Evolutionary conservation across 2,888 invertebrate genomes (phyloP), one percentile per base, ranked within the genome.

Genomic region (Pterobdella sp.): DNA sequence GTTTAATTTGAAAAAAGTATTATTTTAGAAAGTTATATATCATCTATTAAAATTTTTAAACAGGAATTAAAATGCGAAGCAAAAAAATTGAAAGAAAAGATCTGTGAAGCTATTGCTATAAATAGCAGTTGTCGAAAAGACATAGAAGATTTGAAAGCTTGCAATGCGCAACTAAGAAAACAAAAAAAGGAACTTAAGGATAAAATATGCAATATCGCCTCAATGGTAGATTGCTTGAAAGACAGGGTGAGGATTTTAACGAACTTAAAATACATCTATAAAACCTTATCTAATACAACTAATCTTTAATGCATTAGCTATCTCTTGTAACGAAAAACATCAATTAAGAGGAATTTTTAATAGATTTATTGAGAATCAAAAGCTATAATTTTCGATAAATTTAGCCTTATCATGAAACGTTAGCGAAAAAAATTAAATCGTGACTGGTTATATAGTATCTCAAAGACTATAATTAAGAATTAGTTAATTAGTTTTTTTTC

Each of bases 111-210:
- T 0, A 70, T 70, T 31, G 70, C 70, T 56, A 70, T 70, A 29
- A 70, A 70, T 31, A 70, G 42, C 70, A 70, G 70, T 52, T 70
- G 70, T n/a, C 29, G 56, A 31, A 70, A 70, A n/a, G 70, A 70
- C 70, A 70, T 70, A n/a, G 70, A 70, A n/a, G 70, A 70, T 7
- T 31, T 70, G 56, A 70, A 37, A 34, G 70, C 70, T 3, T 70
- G 70, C 70, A 70, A 70, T 52, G 70, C 56, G 42, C 26, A 70
- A 32, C 34, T 70, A 35, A 22, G 70, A 1, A 70, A 70, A 56
- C 70, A 70, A 56, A 70, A 70, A 56, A 70, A 70, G 32, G 70
- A 70, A 34, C 34, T 70, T 49, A 70, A 70, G 56, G 70, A 70
- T 2, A 70, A 70, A 31, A 70, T 70, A n/a, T 70, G 70, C 70